Percentiles rank a stretch among this genome's conserved stretches.
Evolutionary conservation across 92 coral and sea anemone genomes (phyloP).

Genomic region (Siderastrea radians): DNA sequence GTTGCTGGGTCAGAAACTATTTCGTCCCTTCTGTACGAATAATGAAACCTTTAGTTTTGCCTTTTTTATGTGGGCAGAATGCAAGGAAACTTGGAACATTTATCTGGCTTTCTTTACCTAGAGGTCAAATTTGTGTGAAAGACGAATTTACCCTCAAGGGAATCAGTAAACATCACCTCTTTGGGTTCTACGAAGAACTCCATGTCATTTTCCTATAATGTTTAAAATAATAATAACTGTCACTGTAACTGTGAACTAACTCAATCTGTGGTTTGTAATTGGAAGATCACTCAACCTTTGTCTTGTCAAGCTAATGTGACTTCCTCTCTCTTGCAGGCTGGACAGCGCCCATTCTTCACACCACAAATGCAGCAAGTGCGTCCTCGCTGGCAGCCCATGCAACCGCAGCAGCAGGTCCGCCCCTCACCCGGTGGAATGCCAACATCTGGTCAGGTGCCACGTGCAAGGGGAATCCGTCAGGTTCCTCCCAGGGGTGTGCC

Average conservation of each 20-base stretch:
- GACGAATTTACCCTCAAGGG: too few relatives aligned
- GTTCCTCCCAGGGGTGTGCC: slow-evolving; percentile 78
- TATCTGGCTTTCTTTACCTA: too few relatives aligned
- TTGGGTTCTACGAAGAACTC: too few relatives aligned
- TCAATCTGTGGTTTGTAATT: not conserved
- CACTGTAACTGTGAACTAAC: not conserved
- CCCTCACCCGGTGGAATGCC: slow-evolving; percentile 76
- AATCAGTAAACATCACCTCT: too few relatives aligned
- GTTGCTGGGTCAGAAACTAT: not conserved
- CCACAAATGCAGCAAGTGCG: slow-evolving; percentile 88
- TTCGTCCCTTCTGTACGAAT: not conserved
- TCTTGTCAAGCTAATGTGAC: not conserved
- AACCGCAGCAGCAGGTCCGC: slow-evolving; percentile 88
- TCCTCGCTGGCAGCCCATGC: slow-evolving; percentile 81
- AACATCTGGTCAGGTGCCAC: slow-evolving; percentile 79
- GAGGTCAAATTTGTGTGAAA: too few relatives aligned
- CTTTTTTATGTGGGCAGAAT: too few relatives aligned
- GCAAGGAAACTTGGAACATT: too few relatives aligned
- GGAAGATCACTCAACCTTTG: not conserved
- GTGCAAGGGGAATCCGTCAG: slow-evolving; percentile 88
- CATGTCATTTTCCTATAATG: too few relatives aligned
- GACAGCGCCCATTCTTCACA: slow-evolving; percentile 91
- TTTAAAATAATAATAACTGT: not conserved
- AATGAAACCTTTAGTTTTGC: not conserved
- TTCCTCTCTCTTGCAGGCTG: slow-evolving; percentile 30